Conservation (phyloP, 2,888 invertebrate genomes). For the Nomada fabriciana region DNA sequence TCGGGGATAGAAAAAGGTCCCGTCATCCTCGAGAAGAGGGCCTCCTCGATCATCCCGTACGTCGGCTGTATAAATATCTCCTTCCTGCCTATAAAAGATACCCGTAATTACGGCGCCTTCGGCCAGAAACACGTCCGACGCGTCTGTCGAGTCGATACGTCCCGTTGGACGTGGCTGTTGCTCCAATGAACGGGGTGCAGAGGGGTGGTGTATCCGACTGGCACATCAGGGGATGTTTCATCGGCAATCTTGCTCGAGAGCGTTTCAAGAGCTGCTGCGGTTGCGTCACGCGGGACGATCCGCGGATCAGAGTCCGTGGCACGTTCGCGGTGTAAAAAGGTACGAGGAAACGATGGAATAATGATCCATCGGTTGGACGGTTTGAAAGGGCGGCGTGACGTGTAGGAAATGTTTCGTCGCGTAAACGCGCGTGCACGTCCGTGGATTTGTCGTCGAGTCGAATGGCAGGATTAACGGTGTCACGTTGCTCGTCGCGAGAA, state of each 20-base stretch:
- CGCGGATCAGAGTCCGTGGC: slow-evolving; percentile 65
- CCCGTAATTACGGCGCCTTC: slow-evolving; percentile 81
- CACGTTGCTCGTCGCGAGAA: slow-evolving; percentile 9
- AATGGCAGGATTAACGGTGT: slow-evolving; percentile 23
- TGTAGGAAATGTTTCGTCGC: slow-evolving; percentile 35
- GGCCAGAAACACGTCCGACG: slow-evolving; percentile 76
- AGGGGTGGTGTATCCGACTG: slow-evolving; percentile 14
- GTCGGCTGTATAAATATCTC: slow-evolving; percentile 83
- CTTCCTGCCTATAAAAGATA: slow-evolving; percentile 82
- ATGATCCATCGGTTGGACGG: slow-evolving; percentile 50
- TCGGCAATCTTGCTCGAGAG: slow-evolving; percentile 29
- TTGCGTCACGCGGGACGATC: slow-evolving; percentile 67
- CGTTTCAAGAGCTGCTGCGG: slow-evolving; percentile 45
- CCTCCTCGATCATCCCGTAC: slow-evolving; percentile 81
- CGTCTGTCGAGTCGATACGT: slow-evolving; percentile 62
- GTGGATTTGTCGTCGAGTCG: not conserved
- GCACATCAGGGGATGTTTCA: slow-evolving; percentile 51
- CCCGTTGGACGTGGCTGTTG: slow-evolving; percentile 15
- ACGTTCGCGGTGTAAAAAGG: slow-evolving; percentile 54
- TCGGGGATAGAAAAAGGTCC: slow-evolving; percentile 73
- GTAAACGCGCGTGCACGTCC: slow-evolving; percentile 6
- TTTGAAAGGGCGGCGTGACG: slow-evolving; percentile 64
- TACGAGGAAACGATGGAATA: slow-evolving; percentile 40
- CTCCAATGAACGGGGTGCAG: not conserved
- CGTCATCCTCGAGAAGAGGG: slow-evolving; percentile 77